A percentile compares a stretch with the other conserved stretches of the same genome.
phyloP scores from a whole-genome alignment of 37 sponge, comb jelly and placozoan species.

The Geodia barretti region DNA sequence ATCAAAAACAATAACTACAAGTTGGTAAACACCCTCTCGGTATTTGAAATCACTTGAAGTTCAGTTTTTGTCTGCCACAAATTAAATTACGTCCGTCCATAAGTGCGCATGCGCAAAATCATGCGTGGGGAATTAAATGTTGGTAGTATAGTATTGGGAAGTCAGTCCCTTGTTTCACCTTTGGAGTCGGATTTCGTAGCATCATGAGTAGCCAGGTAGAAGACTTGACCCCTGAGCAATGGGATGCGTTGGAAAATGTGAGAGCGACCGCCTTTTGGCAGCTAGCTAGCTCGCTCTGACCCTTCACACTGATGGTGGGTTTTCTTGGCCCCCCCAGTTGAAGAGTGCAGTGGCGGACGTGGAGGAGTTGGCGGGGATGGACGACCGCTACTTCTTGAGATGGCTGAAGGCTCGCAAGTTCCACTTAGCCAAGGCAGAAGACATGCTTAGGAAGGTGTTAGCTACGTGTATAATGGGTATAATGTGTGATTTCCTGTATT shows the following conservation, averaged over 20 bases:
- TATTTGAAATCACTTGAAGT: no score
- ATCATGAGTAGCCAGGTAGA: conserved; percentile 68
- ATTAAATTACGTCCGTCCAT: no score
- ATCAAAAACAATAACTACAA: no score
- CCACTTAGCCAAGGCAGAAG: conserved; percentile 47
- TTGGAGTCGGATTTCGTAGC: no score
- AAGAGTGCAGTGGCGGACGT: conserved; percentile 25
- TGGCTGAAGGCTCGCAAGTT: conserved; percentile 67
- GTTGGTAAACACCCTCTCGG: no score
- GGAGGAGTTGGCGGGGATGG: conserved; percentile 3
- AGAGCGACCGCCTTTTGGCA: no score
- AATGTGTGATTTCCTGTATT: background rate
- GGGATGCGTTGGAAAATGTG: conserved; percentile 33
- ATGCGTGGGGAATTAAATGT: no score
- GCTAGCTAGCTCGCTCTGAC: no score
- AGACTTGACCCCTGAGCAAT: conserved; percentile 55
- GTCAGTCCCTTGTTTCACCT: no score
- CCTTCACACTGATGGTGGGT: background rate
- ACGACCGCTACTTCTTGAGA: conserved; percentile 43
- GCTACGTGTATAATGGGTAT: background rate
- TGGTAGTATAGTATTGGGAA: no score
- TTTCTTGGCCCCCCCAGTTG: background rate
- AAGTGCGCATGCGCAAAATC: no score
- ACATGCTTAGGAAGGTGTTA: conserved; percentile 56
- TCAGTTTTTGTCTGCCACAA: no score